Conservation (phyloP, 2,113 vertebrate species). For the Neofelis nebulosa region DNA sequence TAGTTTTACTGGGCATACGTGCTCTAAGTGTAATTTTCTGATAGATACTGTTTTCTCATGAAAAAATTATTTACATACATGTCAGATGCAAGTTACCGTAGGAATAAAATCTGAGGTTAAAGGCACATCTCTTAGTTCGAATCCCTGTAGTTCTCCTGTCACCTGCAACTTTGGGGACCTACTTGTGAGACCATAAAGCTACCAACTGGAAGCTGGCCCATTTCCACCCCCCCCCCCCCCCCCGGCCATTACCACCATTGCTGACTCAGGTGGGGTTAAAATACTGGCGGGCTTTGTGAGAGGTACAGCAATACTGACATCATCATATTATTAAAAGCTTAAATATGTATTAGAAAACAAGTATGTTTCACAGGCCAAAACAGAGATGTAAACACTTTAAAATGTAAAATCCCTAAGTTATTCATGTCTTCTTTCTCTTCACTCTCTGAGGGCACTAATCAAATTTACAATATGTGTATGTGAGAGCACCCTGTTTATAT, state of each 20-base stretch:
- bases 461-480: not conserved
- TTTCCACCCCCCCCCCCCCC: not conserved
- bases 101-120: not conserved
- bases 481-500: not conserved
- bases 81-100: not conserved
- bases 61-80: not conserved
- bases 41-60: not conserved
- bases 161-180: not conserved
- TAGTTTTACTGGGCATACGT: not conserved
- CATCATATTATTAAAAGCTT: not conserved
- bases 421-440: not conserved
- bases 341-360: not conserved
- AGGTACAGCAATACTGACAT: not conserved
- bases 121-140: not conserved
- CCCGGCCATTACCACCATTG: accelerated
- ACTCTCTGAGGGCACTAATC: not conserved
- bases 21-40: not conserved
- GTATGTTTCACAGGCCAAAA: not conserved
- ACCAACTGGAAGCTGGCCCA: too few relatives aligned
- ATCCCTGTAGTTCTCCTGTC: not conserved
- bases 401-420: not conserved
- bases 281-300: not conserved
- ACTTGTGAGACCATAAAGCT: not conserved
- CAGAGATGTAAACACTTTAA: not conserved
- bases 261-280: not conserved